phyloP scores from a whole-genome alignment of 2,113 vertebrate genomes.

The Serilophus lunatus region DNA sequence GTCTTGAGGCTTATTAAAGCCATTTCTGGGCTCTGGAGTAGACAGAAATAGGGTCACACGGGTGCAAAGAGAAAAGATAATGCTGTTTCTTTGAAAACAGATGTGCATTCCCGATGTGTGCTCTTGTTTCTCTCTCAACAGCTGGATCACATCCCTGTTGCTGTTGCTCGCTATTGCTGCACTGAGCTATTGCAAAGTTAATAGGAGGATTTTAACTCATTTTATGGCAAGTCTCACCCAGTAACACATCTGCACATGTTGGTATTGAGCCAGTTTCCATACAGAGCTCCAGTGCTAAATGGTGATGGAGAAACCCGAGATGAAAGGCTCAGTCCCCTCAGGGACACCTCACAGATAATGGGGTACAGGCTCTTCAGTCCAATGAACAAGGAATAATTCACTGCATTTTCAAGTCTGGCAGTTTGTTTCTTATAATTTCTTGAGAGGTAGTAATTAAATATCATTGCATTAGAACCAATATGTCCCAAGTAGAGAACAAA shows the following conservation, averaged over 20 bases:
- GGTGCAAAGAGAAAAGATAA: not conserved
- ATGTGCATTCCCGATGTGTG: not conserved
- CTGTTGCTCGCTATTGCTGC: not conserved
- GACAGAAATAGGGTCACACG: not conserved
- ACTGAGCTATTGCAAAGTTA: not conserved
- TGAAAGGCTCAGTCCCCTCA: not conserved
- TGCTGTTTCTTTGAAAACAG: not conserved
- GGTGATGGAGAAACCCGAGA: not conserved
- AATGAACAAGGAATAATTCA: not conserved
- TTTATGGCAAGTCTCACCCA: not conserved
- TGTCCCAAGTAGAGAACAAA: constrained; percentile 52
- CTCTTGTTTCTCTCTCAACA: not conserved
- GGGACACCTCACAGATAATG: not conserved
- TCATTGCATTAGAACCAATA: constrained; percentile 3
- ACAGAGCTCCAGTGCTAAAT: not conserved
- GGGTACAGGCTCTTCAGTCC: not conserved
- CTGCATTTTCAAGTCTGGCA: not conserved
- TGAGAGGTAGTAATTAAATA: constrained; percentile 53
- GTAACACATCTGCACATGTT: not conserved
- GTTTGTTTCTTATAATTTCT: not conserved
- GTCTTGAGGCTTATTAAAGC: not conserved
- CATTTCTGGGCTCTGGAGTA: not conserved
- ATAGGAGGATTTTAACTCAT: not conserved
- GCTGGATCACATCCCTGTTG: not conserved
- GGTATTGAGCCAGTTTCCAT: not conserved